Evolutionary conservation across 2,888 invertebrate genomes (phyloP).

Genomic region (Pristionchus fissidentatus): DNA sequence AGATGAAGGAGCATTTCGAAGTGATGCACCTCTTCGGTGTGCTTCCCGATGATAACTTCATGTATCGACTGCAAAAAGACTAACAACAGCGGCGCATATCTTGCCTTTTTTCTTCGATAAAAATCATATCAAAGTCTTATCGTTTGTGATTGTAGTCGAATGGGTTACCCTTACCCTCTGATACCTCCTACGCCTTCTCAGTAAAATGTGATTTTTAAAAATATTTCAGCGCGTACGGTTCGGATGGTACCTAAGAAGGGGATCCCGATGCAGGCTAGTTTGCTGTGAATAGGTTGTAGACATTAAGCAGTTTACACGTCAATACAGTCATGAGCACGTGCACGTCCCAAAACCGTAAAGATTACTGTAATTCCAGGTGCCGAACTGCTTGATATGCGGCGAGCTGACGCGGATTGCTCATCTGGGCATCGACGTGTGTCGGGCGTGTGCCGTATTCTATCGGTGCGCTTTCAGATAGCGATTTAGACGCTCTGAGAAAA

Average conservation of each 20-base stretch:
- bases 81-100: not conserved
- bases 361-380: too few species aligned
- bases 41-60: slow-evolving; percentile 5
- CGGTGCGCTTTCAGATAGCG: too few species aligned
- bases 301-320: too few species aligned
- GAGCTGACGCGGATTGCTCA: not conserved
- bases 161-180: too few species aligned
- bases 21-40: slow-evolving; percentile 12
- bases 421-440: not conserved
- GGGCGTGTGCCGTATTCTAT: slow-evolving; percentile 15
- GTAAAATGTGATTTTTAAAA: too few species aligned
- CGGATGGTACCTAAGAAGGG: not conserved
- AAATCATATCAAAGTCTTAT: not conserved
- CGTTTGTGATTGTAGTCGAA: not conserved
- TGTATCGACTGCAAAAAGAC: slow-evolving; percentile 9
- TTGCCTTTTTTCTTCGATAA: not conserved
- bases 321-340: not conserved
- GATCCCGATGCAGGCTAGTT: not conserved
- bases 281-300: not conserved
- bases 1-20: not conserved
- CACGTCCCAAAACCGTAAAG: too few species aligned
- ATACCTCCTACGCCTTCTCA: not conserved
- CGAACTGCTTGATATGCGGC: not conserved
- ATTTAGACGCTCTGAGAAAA: too few species aligned
- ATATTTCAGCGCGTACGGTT: too few species aligned